Conservation (phyloP, 2,113 vertebrate genomes). For the Myotis brandtii region DNA sequence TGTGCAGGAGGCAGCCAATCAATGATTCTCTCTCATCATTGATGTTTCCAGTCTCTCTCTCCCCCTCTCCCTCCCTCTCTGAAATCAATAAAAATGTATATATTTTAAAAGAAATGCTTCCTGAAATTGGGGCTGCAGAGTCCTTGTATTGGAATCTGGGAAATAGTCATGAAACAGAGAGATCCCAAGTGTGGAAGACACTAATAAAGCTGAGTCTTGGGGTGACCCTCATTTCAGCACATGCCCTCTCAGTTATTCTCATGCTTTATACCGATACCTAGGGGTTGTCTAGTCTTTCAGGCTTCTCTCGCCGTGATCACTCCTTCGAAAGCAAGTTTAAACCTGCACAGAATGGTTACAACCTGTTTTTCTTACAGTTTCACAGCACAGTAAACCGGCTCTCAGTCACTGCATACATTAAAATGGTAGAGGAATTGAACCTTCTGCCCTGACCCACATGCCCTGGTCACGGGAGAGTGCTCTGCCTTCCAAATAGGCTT, state of each 20-base stretch:
- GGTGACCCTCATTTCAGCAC: background rate
- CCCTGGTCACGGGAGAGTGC: background rate
- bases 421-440: background rate
- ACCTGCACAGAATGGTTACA: background rate
- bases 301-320: background rate
- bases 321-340: background rate
- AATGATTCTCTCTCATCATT: too few species aligned
- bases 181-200: background rate
- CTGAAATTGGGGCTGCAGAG: background rate
- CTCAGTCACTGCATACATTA: background rate
- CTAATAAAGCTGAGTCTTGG: background rate
- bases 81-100: too few species aligned
- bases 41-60: too few species aligned
- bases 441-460: background rate
- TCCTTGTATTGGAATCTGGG: background rate
- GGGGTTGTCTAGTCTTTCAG: background rate
- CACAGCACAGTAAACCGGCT: background rate
- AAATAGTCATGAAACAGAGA: background rate
- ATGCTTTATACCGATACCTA: background rate
- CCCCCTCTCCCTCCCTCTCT: too few species aligned
- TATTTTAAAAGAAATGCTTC: background rate
- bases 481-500: background rate
- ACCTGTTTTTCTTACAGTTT: background rate
- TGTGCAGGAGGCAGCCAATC: too few species aligned
- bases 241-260: background rate